Base-by-base conservation (phyloP, 2,888 invertebrate species). In the Tanaodytes sp. region DNA sequence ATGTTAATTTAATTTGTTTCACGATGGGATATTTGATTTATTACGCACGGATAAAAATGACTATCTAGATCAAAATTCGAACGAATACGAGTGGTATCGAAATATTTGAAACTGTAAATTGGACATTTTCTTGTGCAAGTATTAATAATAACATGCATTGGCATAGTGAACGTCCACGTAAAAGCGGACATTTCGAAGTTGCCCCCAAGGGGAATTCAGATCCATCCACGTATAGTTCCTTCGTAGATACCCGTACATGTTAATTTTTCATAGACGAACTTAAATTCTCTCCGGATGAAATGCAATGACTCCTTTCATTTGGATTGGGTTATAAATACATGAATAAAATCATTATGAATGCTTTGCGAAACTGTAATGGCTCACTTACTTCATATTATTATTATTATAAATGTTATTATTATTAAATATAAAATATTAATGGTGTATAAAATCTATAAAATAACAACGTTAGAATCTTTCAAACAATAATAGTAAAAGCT, bases 181-280 rank as follows among this genome's bases (percentile, higher is more conserved):
- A 59, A 54, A 66, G 57, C 65, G 48, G 52, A 59, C 58, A 66
- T 66, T 66, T 54, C 45, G 14, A 66, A 52, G 59, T 66, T 58
- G 52, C 42, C 52, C 59, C 23, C 65, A 31, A 39, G 65, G 59
- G 65, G 52, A 66, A 66, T 59, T 58, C 46, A 42, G 18, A 55
- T 64, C 48, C 55, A 43, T 65, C 52, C 23, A 59, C 51, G 52
- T 48, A 52, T 40, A 46, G 59, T n/a, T n/a, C 51, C 52, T 54
- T 43, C 52, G 46, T 48, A 49, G 55, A 42, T 40, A 46, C 51
- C 37, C 51, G 33, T 49, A 37, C 51, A 58, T 58, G 58, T 52
- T 51, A 51, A 58, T 65, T 57, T 58, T 65, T 52, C 37, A 52
- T 43, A 52, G 43, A 33, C 20, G 33, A 51, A 58, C 55, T 43